Conservation (phyloP, 2,888 invertebrate species). For the Ichneumoninae sp. region DNA sequence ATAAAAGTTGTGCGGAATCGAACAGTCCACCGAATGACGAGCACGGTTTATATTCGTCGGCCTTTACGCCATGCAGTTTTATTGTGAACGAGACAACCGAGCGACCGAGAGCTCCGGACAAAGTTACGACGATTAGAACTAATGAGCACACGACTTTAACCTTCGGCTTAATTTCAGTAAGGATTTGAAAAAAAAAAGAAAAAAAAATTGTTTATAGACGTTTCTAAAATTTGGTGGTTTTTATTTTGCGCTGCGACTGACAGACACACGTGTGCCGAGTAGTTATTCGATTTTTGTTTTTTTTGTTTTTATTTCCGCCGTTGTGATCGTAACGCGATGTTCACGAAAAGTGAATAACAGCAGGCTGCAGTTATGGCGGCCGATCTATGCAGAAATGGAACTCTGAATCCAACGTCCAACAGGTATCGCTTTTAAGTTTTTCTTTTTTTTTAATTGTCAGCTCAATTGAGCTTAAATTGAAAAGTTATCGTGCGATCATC, state of each 20-base stretch:
- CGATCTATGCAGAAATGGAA: constrained; percentile 80
- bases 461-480: neutral
- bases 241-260: neutral
- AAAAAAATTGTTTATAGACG: too few relatives aligned
- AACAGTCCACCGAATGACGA: neutral
- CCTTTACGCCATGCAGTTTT: neutral
- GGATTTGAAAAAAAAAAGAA: neutral
- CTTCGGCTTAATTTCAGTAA: neutral
- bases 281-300: neutral
- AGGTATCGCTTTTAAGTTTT: constrained; percentile 71
- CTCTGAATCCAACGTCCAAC: constrained; percentile 76
- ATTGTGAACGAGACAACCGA: neutral
- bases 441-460: neutral
- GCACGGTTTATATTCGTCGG: neutral
- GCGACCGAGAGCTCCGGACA: neutral
- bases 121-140: neutral
- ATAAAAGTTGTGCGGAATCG: constrained; percentile 9
- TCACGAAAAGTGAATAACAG: constrained; percentile 59
- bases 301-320: constrained; percentile 4
- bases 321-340: constrained; percentile 37
- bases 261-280: constrained; percentile 7
- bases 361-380: constrained; percentile 77
- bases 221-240: constrained; percentile 16
- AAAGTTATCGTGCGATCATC: neutral
- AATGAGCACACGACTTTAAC: neutral